These are phyloP conservation scores for Sarcophaga bullata DNA, from an alignment of 1,140 invertebrate genomes.

Conservation along the genomic window DNA sequence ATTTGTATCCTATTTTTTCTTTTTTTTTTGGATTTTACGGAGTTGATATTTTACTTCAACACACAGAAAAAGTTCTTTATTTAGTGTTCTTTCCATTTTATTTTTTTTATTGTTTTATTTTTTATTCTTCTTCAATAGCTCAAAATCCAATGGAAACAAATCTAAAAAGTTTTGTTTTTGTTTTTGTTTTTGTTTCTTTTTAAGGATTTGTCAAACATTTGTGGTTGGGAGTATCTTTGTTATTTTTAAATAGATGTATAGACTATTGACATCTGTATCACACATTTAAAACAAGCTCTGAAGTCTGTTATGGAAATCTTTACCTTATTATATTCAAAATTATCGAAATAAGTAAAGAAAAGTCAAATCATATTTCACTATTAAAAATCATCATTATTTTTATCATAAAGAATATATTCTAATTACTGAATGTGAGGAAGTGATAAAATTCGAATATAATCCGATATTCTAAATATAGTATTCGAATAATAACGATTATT, in stretches of 20 bases:
- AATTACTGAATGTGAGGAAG: too few relatives aligned
- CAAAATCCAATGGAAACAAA: background rate
- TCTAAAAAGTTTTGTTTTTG: background rate
- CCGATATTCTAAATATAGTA: too few relatives aligned
- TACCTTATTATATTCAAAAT: too few relatives aligned
- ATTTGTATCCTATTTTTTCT: background rate
- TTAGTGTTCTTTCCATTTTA: too few relatives aligned
- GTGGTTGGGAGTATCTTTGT: background rate
- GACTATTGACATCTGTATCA: background rate
- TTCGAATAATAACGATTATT: too few relatives aligned
- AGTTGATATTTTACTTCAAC: conserved; percentile 19
- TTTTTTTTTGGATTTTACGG: background rate
- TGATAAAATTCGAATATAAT: too few relatives aligned
- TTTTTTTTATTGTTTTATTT: background rate
- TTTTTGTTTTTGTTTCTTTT: background rate
- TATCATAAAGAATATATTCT: too few relatives aligned
- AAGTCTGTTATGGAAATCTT: too few relatives aligned
- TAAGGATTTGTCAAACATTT: background rate
- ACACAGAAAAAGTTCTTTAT: background rate
- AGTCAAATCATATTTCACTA: too few relatives aligned
- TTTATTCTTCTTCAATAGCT: background rate
- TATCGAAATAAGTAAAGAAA: too few relatives aligned
- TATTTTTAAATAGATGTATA: background rate
- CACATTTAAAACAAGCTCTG: background rate
- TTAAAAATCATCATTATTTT: too few relatives aligned